A percentile compares a stretch with the other conserved stretches of the same genome.
Conservation (phyloP, 2,888 invertebrate species). For the Ypsolopha sequella region DNA sequence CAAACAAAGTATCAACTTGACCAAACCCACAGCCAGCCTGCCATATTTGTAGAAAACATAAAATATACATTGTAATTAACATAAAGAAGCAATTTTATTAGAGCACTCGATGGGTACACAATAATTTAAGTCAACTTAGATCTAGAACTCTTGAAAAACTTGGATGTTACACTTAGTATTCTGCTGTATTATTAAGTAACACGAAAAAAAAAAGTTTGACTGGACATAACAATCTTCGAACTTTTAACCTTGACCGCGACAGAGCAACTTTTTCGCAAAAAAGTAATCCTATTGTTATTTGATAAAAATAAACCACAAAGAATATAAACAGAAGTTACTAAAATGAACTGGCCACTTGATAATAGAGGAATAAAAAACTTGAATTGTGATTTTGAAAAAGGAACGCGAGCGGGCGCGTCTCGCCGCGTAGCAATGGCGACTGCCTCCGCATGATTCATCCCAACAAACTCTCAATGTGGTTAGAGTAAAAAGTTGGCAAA, state of each 20-base stretch:
- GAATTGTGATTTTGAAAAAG: conserved; percentile 15
- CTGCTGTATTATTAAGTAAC: too few species aligned
- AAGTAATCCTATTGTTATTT: background rate
- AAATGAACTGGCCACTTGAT: background rate
- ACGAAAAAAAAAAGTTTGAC: too few species aligned
- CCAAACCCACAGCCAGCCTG: too few species aligned
- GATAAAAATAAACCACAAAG: background rate
- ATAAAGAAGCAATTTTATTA: too few species aligned
- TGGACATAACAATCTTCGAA: too few species aligned
- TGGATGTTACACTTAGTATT: too few species aligned
- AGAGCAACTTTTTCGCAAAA: conserved; percentile 23
- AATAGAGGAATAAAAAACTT: background rate
- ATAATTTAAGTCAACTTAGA: too few species aligned
- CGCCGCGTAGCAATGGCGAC: conserved; percentile 38
- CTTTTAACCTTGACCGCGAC: conserved; percentile 12
- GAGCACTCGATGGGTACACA: too few species aligned
- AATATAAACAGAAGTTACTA: background rate
- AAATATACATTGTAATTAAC: too few species aligned
- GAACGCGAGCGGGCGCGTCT: conserved; percentile 22
- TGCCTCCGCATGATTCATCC: conserved; percentile 51
- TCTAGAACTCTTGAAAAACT: too few species aligned
- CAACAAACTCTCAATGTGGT: conserved; percentile 23
- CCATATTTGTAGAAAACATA: too few species aligned
- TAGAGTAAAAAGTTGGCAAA: conserved; percentile 32
- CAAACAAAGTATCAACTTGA: too few species aligned